Conservation (phyloP, 35 echinoderm and acorn worm species). For the Strongylocentrotus purpuratus region DNA sequence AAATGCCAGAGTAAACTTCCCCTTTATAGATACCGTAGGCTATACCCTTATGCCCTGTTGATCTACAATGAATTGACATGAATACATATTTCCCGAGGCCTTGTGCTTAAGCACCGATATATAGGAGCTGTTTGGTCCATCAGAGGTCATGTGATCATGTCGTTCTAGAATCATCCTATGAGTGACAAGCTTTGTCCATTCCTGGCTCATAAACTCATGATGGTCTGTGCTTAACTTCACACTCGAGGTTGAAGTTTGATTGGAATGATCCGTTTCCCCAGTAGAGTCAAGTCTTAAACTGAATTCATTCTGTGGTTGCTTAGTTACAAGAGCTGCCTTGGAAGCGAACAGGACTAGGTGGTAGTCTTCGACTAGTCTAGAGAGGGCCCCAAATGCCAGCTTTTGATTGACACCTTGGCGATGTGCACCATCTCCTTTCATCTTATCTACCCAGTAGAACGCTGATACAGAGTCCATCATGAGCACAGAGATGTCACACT, state of each 20-base stretch:
- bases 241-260: neutral
- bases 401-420: constrained; percentile 51
- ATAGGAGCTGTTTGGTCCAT: neutral
- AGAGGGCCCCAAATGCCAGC: constrained; percentile 43
- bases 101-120: neutral
- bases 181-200: constrained; percentile 66
- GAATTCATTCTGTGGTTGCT: constrained; percentile 17
- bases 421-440: constrained; percentile 53
- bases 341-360: constrained; percentile 70
- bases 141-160: constrained; percentile 26
- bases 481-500: constrained; percentile 65
- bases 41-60: neutral
- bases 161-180: constrained; percentile 56
- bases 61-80: neutral
- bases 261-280: neutral
- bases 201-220: constrained; percentile 60
- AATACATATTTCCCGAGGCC: neutral
- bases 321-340: constrained; percentile 54
- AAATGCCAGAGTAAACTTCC: too few relatives aligned
- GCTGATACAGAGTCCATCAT: constrained; percentile 83
- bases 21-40: too few relatives aligned
- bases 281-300: neutral
- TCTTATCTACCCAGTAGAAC: constrained; percentile 90
- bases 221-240: constrained; percentile 10
- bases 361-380: constrained; percentile 73